Evolutionary conservation across 1,140 invertebrate species (phyloP).

Genomic region (Drosophila burlai): DNA sequence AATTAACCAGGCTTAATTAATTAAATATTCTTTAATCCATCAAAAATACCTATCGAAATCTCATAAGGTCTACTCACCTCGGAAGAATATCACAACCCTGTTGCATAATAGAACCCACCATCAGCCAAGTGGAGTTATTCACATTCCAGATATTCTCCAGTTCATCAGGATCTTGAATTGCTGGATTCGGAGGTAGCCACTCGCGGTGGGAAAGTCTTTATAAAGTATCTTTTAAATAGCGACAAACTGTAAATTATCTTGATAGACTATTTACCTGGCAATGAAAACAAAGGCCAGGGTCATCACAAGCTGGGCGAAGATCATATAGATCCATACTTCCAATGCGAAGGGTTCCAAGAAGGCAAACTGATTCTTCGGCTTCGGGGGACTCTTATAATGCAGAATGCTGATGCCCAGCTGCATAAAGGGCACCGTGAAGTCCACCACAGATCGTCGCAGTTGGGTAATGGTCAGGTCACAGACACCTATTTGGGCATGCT

Average conservation of each 20-base stretch:
- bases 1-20: too few species aligned
- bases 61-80: slow-evolving; percentile 86
- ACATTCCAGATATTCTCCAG: slow-evolving; percentile 93
- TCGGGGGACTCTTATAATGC: slow-evolving; percentile 94
- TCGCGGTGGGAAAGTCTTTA: slow-evolving; percentile 92
- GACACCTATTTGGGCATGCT: slow-evolving; percentile 95
- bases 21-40: background rate
- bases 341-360: slow-evolving; percentile 95
- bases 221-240: background rate
- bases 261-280: slow-evolving; percentile 89
- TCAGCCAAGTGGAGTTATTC: slow-evolving; percentile 91
- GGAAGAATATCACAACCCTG: slow-evolving; percentile 93
- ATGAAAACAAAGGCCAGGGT: slow-evolving; percentile 96
- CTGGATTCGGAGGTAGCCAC: slow-evolving; percentile 93
- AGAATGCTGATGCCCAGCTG: slow-evolving; percentile 94
- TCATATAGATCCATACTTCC: slow-evolving; percentile 98
- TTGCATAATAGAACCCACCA: slow-evolving; percentile 93
- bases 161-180: slow-evolving; percentile 89
- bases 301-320: slow-evolving; percentile 96
- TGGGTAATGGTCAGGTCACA: slow-evolving; percentile 96
- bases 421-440: slow-evolving; percentile 97
- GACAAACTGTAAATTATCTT: rapidly evolving
- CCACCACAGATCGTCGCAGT: slow-evolving; percentile 91
- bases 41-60: background rate
- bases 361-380: slow-evolving; percentile 95